A percentile compares a stretch with the other conserved stretches of the same genome.
These are phyloP conservation scores for Tribolium freemani DNA, from an alignment of 2,888 invertebrate species.

Conservation along the genomic window DNA sequence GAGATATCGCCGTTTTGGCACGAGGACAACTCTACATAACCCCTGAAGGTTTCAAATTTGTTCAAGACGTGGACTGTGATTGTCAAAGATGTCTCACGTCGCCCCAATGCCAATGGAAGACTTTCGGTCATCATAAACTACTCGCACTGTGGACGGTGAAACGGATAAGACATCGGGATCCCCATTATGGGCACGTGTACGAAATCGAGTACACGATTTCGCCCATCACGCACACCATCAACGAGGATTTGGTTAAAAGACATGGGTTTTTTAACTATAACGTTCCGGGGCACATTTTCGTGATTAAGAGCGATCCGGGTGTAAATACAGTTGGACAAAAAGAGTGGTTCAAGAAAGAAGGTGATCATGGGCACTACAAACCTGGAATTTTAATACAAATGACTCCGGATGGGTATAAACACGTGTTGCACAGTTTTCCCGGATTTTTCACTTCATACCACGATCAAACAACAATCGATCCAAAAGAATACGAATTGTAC, in stretches of 20 bases:
- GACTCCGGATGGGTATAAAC: constrained; percentile 55
- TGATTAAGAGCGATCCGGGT: constrained; percentile 67
- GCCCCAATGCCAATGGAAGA: constrained; percentile 37
- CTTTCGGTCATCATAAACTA: constrained; percentile 61
- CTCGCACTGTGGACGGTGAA: constrained; percentile 80
- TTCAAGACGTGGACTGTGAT: constrained; percentile 69
- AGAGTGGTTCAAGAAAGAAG: constrained; percentile 12
- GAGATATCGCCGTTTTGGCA: constrained; percentile 77
- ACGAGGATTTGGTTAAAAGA: constrained; percentile 57
- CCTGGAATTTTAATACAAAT: constrained; percentile 48
- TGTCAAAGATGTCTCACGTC: constrained; percentile 58
- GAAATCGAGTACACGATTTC: constrained; percentile 79
- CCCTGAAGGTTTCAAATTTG: constrained; percentile 71
- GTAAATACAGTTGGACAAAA: constrained; percentile 13
- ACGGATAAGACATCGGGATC: constrained; percentile 76
- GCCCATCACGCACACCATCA: constrained; percentile 67
- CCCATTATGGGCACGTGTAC: constrained; percentile 70
- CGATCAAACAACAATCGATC: constrained; percentile 49
- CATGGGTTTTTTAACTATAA: constrained; percentile 69
- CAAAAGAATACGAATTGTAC: constrained; percentile 58
- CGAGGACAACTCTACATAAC: constrained; percentile 74
- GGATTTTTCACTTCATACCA: constrained; percentile 50
- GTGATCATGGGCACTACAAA: constrained; percentile 14
- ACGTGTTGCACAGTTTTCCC: constrained; percentile 57
- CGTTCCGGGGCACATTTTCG: constrained; percentile 75